Conservation (phyloP, 2,888 invertebrate genomes). For the Stegana nigrithorax region DNA sequence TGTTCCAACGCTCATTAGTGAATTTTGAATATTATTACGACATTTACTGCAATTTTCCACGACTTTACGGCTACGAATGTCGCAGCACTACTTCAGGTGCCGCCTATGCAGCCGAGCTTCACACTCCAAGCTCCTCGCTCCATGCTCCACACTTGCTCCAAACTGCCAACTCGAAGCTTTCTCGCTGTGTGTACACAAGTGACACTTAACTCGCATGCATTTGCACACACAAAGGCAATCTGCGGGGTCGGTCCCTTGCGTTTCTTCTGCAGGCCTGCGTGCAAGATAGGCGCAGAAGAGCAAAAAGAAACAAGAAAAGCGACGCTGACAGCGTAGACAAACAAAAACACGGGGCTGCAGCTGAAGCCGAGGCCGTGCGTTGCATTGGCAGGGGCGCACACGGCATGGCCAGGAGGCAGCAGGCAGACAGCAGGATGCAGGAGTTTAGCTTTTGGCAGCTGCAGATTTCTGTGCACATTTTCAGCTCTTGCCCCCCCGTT, state of each 20-base stretch:
- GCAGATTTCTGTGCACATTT: background rate
- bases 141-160: too few relatives aligned
- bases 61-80: slow-evolving; percentile 1
- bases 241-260: background rate
- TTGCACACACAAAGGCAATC: slow-evolving; percentile 16
- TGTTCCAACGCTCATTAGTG: slow-evolving; percentile 60
- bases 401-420: background rate
- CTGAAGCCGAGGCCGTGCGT: background rate
- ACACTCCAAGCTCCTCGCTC: too few relatives aligned
- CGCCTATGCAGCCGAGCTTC: too few relatives aligned
- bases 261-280: too few relatives aligned
- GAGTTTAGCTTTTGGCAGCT: too few relatives aligned
- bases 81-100: background rate
- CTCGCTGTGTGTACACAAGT: background rate
- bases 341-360: background rate
- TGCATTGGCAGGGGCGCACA: background rate
- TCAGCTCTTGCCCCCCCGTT: background rate
- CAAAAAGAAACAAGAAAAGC: background rate
- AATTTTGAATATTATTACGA: slow-evolving; percentile 62
- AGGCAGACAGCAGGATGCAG: too few relatives aligned
- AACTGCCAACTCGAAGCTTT: too few relatives aligned
- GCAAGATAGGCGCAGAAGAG: background rate
- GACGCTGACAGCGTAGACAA: background rate
- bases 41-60: slow-evolving; percentile 41
- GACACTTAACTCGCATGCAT: slow-evolving; percentile 9